Evolutionary conservation across 2,113 vertebrate species (phyloP), one percentile per base, ranked within the genome.

Genomic region (Pygoscelis adeliae): DNA sequence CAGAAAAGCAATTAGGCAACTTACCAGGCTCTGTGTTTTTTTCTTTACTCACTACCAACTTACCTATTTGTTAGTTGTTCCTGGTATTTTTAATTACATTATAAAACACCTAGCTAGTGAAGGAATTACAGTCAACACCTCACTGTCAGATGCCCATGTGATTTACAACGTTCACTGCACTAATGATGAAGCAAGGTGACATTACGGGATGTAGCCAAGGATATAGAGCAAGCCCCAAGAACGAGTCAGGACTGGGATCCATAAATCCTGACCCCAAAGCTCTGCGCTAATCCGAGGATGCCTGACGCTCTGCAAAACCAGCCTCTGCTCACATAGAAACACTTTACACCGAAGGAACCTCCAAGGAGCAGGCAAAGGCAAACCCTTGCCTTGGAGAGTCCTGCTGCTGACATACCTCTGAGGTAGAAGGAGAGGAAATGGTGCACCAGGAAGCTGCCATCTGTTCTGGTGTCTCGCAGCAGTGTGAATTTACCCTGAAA

Each of bases 401-500:
- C 73, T 52, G 55, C 42, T 82, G 53, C 63, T 46, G 40, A 63
- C 98, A 58, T 94, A 99, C 99, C 99, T 98, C 97, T 97, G 46
- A 99, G 98, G 96, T 99, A 99, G 96, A 99, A 99, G 55, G 99
- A 99, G 9, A 99, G 99, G 90, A 99, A 99, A 58, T 99, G 99
- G 93, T 99, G 99, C 44, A 99, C 97, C 63, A 99, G 98, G 95
- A 99, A 99, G 49, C 99, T 99, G 58, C 99, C 99, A 53, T 99
- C 99, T 7, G 99, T 99, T 76, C 96, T 96, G 81, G 96, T 97
- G 85, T 99, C 99, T 53, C 98, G 98, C 36, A 99, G 96, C 29
- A 99, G 65, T 1, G 98, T 98, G 56, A 99, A 98, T 32, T 98
- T 98, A 52, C 98, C 98, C 99, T 99, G 94, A 9, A 93, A 97